Evolutionary conservation across 2,113 vertebrate genomes (phyloP), one percentile per base, ranked within the genome.

Genomic region (Cepphus grylle): DNA sequence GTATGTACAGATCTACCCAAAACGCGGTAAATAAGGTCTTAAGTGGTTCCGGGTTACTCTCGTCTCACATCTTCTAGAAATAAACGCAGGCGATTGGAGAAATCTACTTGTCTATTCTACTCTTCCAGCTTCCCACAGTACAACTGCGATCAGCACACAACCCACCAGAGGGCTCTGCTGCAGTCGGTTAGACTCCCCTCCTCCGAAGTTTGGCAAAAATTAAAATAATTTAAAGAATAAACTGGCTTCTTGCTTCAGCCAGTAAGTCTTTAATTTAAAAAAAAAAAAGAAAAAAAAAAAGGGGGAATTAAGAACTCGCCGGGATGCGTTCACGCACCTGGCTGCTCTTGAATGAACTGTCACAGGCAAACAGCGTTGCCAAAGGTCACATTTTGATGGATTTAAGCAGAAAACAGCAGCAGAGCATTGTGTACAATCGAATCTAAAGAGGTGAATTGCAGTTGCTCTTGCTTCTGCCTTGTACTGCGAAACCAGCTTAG

Each of bases 191-290:
- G 26, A 13, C 13, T 76, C 22, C 23, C 63, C 66, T 65, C 36
- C 74, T 74, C 4, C 1, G 34, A 52, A 81, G 87, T 94, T 91
- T 92, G 95, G 94, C 92, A 88, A 94, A 80, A 45, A 79, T 59
- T 16, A 47, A 72, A 96, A 90, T 86, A 73, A 93, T 65, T 95
- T 87, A 89, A 82, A 38, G 67, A 86, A 84, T 72, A 58, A 89
- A 47, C 36, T 66, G 72, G 72, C 67, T 84, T 88, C 84, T n/a
- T 30, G 40, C 45, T 80, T 53, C 88, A 86, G 86, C 81, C 86
- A 78, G 49, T 18, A 32, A 63, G 73, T 86, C 72, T 92, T 94
- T 77, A 62, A 90, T 72, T 94, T 5, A 45, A 83, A 86, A 90
- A 85, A 53, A 32, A 26, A 27, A n/a, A 58, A 25, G 40, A 82